Base-by-base conservation (phyloP, 2,797 vertebrate genomes). In the Characodon lateralis region DNA sequence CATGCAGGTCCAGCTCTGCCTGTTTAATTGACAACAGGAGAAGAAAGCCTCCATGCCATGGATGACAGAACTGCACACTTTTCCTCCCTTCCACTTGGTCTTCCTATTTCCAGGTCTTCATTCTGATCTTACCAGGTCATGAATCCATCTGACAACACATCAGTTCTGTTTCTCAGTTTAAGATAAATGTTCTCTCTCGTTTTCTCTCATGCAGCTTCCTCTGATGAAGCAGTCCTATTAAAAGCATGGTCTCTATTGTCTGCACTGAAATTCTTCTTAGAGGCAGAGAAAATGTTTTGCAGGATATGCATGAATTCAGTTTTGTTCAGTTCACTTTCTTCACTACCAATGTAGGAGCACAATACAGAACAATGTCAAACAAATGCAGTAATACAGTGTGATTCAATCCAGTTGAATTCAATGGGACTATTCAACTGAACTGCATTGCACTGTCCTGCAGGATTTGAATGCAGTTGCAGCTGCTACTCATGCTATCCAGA, bases 1-100 rank as follows among this genome's bases (percentile, higher is more conserved):
- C 85, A 83, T 78, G 90, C 92, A 94, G 90, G 91, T 93, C 87
- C 91, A 91, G 85, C 76, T 84, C 87, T 69, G 85, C 83, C 83
- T 78, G 77, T 86, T 81, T 94, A 94, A 94, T 93, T 94, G 94
- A 94, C 91, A 92, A 89, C 80, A 82, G 86, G 80, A 84, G 80
- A 87, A 91, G 86, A 91, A 91, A 88, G 78, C 31, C 74, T 83
- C 69, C 58, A 82, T 87, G 90, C 87, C 82, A 81, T 80, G 86
- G 87, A 88, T 89, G 83, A 90, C 81, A 90, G 78, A 82, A 78
- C 71, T n/a, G 43, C 83, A 75, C 46, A 63, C 72, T 58, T 83
- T 48, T 84, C 68, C 66, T 43, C 66, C n/a, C 61, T 20, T 39
- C 1, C 65, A 35, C 68, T 81, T 68, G 8, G 56, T 58, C 71